Evolutionary conservation across 2,888 invertebrate species (phyloP).

Genomic region (Platerodrilus igneus): DNA sequence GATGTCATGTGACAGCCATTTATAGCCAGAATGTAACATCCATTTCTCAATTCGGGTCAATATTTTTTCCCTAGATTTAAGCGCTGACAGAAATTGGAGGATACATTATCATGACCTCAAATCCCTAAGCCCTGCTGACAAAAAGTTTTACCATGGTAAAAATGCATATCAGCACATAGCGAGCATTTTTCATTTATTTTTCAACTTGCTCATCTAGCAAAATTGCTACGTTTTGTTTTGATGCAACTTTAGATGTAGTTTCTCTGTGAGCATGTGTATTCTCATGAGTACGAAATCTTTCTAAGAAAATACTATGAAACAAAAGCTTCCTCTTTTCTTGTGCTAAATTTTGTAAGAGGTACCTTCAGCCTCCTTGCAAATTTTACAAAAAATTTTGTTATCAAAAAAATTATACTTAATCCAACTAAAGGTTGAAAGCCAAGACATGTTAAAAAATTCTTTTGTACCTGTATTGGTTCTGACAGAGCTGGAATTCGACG

Average conservation of each 20-base stretch:
- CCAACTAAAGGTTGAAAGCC: too few relatives aligned
- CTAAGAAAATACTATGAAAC: not conserved
- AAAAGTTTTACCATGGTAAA: constrained; percentile 2
- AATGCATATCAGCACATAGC: not conserved
- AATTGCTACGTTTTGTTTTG: too few relatives aligned
- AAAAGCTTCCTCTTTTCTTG: constrained; percentile 4
- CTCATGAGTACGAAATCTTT: constrained; percentile 2
- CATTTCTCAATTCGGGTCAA: not conserved
- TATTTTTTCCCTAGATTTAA: constrained; percentile 1
- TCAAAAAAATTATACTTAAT: not conserved
- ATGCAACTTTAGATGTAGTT: too few relatives aligned
- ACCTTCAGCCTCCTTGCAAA: constrained; percentile 3
- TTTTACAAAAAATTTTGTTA: constrained; percentile 6
- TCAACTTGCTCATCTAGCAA: constrained; percentile 1
- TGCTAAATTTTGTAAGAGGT: not conserved
- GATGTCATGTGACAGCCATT: constrained; percentile 3
- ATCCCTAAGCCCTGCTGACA: constrained; percentile 3
- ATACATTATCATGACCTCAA: constrained; percentile 1
- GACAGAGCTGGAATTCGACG: too few relatives aligned
- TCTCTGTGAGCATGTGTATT: not conserved
- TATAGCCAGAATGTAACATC: constrained; percentile 3
- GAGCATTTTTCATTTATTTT: constrained; percentile 5
- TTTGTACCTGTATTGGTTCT: too few relatives aligned
- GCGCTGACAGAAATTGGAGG: constrained; percentile 1
- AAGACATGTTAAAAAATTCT: too few relatives aligned